A percentile compares a stretch with the other conserved stretches of the same genome.
Evolutionary conservation across 2,797 vertebrate genomes (phyloP).

Genomic region (Zalophus californianus): DNA sequence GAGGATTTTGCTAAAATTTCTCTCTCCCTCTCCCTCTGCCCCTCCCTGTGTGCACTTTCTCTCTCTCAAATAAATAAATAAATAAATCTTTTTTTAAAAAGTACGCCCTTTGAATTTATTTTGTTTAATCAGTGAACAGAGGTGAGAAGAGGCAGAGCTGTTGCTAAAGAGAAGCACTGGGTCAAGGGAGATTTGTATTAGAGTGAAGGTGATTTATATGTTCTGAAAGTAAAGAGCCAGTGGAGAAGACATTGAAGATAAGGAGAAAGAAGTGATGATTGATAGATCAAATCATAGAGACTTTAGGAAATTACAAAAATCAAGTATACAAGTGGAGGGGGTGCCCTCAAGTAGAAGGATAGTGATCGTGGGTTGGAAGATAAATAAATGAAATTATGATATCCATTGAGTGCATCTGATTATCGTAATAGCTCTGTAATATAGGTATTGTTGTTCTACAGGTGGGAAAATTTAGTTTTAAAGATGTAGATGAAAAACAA

Average conservation of each 20-base stretch:
- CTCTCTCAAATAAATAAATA: background rate
- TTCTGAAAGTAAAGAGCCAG: conserved; percentile 28
- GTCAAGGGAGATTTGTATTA: background rate
- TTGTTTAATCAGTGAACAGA: conserved; percentile 16
- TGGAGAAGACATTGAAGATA: background rate
- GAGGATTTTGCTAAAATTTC: background rate
- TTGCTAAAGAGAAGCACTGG: background rate
- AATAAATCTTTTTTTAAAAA: background rate
- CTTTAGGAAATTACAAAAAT: background rate
- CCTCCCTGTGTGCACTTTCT: background rate
- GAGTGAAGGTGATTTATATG: background rate
- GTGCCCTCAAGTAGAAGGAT: background rate
- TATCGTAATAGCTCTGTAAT: background rate
- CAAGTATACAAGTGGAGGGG: background rate
- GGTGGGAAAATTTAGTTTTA: conserved; percentile 8
- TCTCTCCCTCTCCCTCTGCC: background rate
- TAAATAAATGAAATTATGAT: background rate
- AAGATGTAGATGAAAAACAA: conserved; percentile 19
- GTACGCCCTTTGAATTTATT: background rate
- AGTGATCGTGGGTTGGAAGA: background rate
- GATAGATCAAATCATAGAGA: background rate
- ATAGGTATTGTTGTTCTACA: background rate
- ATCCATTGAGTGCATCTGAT: background rate
- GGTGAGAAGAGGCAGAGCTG: background rate
- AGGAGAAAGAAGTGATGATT: background rate